Conservation (phyloP, 2,797 vertebrate species). For the Dendrocincla fuliginosa region DNA sequence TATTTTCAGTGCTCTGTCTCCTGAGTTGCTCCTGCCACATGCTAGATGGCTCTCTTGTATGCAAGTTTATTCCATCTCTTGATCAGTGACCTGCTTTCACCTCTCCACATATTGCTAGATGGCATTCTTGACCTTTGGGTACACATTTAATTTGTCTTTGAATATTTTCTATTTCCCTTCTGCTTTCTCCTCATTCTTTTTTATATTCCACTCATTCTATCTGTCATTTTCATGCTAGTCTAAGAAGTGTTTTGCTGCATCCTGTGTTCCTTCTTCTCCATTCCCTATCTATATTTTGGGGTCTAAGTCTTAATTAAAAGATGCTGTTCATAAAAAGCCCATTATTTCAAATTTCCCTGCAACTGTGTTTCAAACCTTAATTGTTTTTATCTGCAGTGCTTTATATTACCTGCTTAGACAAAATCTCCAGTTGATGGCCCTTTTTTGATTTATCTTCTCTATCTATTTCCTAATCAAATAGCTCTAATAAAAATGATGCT, state of each 20-base stretch:
- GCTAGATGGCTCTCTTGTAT: neutral
- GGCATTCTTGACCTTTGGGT: constrained; percentile 28
- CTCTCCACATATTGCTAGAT: constrained; percentile 15
- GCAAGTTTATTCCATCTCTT: neutral
- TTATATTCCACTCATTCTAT: neutral
- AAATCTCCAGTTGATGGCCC: neutral
- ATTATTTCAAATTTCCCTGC: neutral
- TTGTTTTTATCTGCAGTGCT: neutral
- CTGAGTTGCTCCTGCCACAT: neutral
- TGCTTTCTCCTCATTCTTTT: constrained; percentile 4
- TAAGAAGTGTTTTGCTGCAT: neutral
- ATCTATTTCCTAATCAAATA: neutral
- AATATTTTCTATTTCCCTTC: constrained; percentile 37
- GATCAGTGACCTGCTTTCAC: neutral
- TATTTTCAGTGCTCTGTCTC: neutral
- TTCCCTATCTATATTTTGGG: neutral
- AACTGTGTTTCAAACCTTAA: neutral
- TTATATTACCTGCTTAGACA: neutral
- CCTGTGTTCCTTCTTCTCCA: neutral
- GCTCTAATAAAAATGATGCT: neutral
- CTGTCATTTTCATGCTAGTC: neutral
- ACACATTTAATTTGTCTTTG: constrained; percentile 23
- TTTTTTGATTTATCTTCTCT: neutral
- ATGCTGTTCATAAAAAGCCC: rapidly evolving
- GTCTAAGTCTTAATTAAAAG: neutral